Evolutionary conservation across 1,140 invertebrate genomes (phyloP), one percentile per base, ranked within the genome.

Genomic region (Calycopis cecrops): DNA sequence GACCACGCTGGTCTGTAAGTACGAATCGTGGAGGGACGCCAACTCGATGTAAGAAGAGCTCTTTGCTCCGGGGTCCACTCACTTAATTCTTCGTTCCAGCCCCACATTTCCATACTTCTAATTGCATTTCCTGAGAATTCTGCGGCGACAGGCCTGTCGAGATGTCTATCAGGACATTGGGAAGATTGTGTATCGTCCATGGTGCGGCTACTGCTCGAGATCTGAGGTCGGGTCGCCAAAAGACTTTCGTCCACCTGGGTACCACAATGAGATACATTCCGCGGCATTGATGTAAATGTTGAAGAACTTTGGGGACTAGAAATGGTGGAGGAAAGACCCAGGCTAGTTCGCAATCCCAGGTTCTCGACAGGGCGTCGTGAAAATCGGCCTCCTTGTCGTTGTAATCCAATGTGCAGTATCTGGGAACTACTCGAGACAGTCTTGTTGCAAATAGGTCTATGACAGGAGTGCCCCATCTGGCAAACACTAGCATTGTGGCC

Each of bases 391-490:
- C 33, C 1, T 11, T 58, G 58, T 76, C 69, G 54, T 57, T 60
- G 4, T 35, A 42, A 28, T 60, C 61, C 14, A 58, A 47, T 1
- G 55, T 52, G 9, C 40, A 53, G 37, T 76, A 80, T 3, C 48
- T 60, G n/a, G 28, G 35, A n/a, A 71, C 62, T 7, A 76, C 69
- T 18, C 64, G 61, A 17, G 71, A 67, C 17, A 44, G 50, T 21
- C 42, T 47, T 4, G 67, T 67, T 8, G 72, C 76, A 53, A 79
- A 81, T 0, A 79, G 63, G 37, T 79, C 73, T 18, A 76, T 63
- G 66, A 28, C 21, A 6, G 21, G 21, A 2, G 21, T 28, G 21
- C 21, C 6, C 21, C 21, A 28, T 28, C 21, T 28, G 21, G 21
- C 21, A 28, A 28, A 28, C 21, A 28, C 21, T 28, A 3, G 21